Percentiles rank a stretch among this genome's conserved stretches.
phyloP scores from a whole-genome alignment of 2,888 invertebrate species.

The Harpalus rufipes region DNA sequence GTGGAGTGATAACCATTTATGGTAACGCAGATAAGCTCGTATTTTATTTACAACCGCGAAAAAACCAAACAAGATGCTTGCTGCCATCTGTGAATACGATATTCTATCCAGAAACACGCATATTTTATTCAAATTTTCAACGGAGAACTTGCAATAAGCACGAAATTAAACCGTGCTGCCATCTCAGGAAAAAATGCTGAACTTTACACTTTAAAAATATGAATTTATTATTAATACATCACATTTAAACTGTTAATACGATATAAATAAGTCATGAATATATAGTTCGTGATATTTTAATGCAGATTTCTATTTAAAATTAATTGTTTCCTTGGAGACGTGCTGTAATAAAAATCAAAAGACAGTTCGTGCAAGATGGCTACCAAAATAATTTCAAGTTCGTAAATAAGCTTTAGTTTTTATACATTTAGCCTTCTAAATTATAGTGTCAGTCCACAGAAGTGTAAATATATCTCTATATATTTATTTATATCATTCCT shows the following conservation, averaged over 20 bases:
- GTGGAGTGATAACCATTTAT: constrained; percentile 65
- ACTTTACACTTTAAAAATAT: background rate
- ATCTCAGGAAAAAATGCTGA: background rate
- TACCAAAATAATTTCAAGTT: constrained; percentile 63
- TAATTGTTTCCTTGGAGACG: constrained; percentile 53
- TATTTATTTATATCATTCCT: constrained; percentile 62
- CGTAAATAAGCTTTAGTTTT: constrained; percentile 60
- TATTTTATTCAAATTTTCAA: constrained; percentile 8
- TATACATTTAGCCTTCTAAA: constrained; percentile 55
- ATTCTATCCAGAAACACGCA: background rate
- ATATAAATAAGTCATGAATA: no score
- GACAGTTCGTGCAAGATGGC: constrained; percentile 63
- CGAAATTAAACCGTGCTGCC: background rate
- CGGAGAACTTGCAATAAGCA: background rate
- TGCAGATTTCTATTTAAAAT: constrained; percentile 24
- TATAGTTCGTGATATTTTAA: no score
- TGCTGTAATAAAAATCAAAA: constrained; percentile 28
- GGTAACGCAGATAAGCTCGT: constrained; percentile 64
- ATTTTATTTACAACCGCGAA: constrained; percentile 49
- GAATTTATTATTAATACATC: background rate
- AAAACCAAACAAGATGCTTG: constrained; percentile 25
- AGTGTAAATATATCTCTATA: constrained; percentile 38
- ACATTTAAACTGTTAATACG: background rate
- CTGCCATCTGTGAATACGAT: constrained; percentile 49
- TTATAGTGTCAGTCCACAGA: constrained; percentile 48